A percentile compares a stretch with the other conserved stretches of the same genome.
Conservation (phyloP, 2,113 vertebrate species). For the Pica pica region DNA sequence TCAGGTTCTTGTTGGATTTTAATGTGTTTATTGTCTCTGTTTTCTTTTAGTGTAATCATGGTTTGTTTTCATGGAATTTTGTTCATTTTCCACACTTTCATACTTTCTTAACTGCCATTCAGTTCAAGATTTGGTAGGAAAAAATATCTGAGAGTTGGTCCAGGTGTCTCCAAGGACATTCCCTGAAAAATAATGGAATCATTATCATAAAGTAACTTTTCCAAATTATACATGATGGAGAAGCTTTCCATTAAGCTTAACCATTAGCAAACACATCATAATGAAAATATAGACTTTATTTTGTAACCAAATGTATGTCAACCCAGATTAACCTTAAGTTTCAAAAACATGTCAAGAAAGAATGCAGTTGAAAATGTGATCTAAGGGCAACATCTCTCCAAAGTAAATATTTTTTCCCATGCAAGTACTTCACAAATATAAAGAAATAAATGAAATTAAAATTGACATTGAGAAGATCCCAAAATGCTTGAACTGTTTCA, state of each 20-base stretch:
- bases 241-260: not conserved
- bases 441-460: not conserved
- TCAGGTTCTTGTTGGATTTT: not conserved
- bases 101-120: not conserved
- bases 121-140: not conserved
- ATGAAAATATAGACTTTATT: not conserved
- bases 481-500: not conserved
- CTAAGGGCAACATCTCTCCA: not conserved
- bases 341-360: not conserved
- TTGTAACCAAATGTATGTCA: not conserved
- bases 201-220: not conserved
- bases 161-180: not conserved
- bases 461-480: conserved; percentile 30
- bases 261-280: not conserved
- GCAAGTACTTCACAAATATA: not conserved
- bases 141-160: not conserved
- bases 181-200: not conserved
- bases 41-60: not conserved
- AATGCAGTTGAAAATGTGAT: not conserved
- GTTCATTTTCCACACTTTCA: not conserved
- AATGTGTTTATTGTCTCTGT: not conserved
- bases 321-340: not conserved
- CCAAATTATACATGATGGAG: not conserved
- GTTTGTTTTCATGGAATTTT: not conserved
- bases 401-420: not conserved